Evolutionary conservation across 2,888 invertebrate genomes (phyloP), one percentile per base, ranked within the genome.

Genomic region (Tineola bisselliella): DNA sequence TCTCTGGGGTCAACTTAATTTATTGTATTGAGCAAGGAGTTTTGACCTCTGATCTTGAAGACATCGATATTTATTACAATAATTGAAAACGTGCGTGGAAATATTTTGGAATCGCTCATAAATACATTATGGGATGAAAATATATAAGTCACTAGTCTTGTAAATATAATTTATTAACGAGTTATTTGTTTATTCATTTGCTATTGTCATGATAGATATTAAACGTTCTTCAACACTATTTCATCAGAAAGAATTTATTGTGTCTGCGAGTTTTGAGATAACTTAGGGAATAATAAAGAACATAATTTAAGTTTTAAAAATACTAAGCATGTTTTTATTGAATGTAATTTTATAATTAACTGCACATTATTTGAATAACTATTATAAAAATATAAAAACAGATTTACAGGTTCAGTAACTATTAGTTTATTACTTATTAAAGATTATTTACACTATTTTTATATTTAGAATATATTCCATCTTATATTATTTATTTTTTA

Each of bases 1-100:
- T 67, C 71, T 71, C 69, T 70, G 63, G 63, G 77, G 71, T 77
- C 75, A 65, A 62, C 63, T 66, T 72, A 72, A 77, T 78, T 77
- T 76, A 78, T 75, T 68, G 64, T 62, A 48, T 48, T 25, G 25
- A 12, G 33, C 33, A 33, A 33, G 58, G 25, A 58, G n/a, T 31
- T 13, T 15, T 17, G 33, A 58, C 58, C 58, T 58, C 30, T n/a
- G 33, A 58, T 17, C 58, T 17, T 18, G 10, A 30, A 56, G 56
- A 2, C 30, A 19, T 58, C 33, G 33, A 58, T 56, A 56, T 58
- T 58, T 58, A 58, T 58, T n/a, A 19, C 33, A 58, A 58, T 58
- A 58, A 58, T 58, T 58, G 58, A 58, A 58, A 31, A 17, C 25
- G n/a, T 11, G 38, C 10, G 10, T 38, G n/a, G 48, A 48, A 48